Base-by-base conservation (phyloP, 2,113 vertebrate genomes). In the Rhinolophus ferrumequinum region DNA sequence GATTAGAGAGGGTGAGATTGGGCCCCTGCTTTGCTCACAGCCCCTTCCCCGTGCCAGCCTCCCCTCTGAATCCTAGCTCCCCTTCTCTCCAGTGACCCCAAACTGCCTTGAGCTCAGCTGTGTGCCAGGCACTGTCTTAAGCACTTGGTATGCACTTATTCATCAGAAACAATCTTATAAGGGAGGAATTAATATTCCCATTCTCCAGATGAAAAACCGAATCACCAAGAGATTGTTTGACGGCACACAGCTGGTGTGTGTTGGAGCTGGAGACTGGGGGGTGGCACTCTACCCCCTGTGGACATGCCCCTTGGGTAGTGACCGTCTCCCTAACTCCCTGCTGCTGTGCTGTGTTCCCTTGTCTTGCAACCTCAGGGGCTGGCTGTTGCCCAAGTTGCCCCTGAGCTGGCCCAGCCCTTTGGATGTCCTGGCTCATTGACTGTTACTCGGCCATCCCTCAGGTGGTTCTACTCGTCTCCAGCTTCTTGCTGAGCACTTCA, bases 251-350 rank as follows among this genome's bases (percentile, higher is more conserved):
- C 73, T 92, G 58, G 28, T 38, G 30, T 28, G 41, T 69, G 33
- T 33, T 83, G 4, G 47, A 67, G 13, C 66, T 66, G 22, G 56
- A 38, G 44, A 8, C 16, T 3, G 28, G 44, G 35, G 30, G 1
- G 9, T 52, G 56, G 56, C 1, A 1, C 58, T 35, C 28, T 38
- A 9, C 15, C 9, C 11, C 2, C 30, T 0, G 0, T 13, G 62
- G 62, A 47, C 72, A 33, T 1, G 10, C 3, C 9, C 14, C 8
- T 30, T 4, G 50, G 28, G 16, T 1, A 6, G 24, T 6, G 79
- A 13, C 24, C 0, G 0, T n/a, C 67, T 86, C 73, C n/a, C 16
- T 15, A 19, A n/a, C 41, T 44, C 35, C 41, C 50, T 41, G 28
- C 50, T 73, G 28, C 56, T 92, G 83, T 14, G 18, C 28, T 16